phyloP scores from a whole-genome alignment of 2,797 vertebrate species.

The Spheniscus humboldti region DNA sequence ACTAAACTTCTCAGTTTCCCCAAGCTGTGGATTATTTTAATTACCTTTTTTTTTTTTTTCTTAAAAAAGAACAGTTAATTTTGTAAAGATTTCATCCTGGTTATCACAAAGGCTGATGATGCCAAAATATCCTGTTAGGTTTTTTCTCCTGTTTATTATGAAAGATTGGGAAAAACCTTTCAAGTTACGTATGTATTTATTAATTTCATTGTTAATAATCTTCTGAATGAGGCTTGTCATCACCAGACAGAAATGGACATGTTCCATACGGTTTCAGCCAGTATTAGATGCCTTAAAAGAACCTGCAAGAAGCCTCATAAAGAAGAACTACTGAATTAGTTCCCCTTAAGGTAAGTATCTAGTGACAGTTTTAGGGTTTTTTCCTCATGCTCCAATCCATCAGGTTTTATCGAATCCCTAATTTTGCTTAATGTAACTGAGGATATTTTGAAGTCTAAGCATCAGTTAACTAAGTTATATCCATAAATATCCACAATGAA shows the following conservation, averaged over 20 bases:
- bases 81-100: neutral
- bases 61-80: neutral
- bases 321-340: neutral
- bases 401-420: neutral
- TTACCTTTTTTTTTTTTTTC: neutral
- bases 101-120: neutral
- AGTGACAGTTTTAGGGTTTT: neutral
- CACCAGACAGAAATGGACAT: neutral
- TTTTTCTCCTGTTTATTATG: neutral
- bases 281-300: neutral
- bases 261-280: neutral
- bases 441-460: neutral
- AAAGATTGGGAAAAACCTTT: neutral
- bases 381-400: neutral
- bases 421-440: conserved; percentile 6
- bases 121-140: neutral
- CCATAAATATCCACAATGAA: conserved; percentile 4
- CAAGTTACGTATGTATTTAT: neutral
- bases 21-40: neutral
- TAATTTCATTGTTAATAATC: neutral
- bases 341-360: neutral
- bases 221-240: neutral
- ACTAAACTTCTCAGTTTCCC: neutral
- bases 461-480: neutral
- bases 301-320: neutral